Conservation (phyloP, 2,888 invertebrate genomes). For the Lepidonotus clava region DNA sequence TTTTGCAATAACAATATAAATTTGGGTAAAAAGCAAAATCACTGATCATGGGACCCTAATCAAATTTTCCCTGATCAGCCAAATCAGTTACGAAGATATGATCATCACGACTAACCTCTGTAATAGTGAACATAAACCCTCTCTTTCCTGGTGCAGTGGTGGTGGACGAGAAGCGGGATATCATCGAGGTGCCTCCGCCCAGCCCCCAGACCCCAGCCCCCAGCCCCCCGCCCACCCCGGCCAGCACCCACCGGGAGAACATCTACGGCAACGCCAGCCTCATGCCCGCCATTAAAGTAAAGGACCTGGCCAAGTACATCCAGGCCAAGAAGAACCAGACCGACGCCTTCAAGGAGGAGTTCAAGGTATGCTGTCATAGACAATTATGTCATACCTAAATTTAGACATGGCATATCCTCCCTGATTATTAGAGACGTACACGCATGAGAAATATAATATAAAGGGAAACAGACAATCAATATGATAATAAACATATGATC, state of each 20-base stretch:
- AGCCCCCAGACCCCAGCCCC: background rate
- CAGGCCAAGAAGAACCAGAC: slow-evolving; percentile 29
- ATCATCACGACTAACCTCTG: no score
- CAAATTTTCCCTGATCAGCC: no score
- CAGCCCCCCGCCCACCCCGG: background rate
- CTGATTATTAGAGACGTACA: background rate
- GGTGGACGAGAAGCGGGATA: background rate
- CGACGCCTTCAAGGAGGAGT: slow-evolving; percentile 41
- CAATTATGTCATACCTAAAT: background rate
- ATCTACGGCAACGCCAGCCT: no score
- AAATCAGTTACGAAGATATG: no score
- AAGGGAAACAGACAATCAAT: background rate
- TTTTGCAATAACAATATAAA: no score
- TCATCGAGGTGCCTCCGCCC: background rate
- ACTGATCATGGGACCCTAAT: no score
- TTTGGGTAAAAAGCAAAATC: no score
- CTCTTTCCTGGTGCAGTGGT: no score
- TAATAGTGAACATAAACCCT: no score
- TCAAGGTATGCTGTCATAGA: background rate
- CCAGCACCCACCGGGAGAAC: no score
- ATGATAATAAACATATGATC: background rate
- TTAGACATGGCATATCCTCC: background rate
- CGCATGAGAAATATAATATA: background rate
- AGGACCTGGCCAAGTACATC: slow-evolving; percentile 12
- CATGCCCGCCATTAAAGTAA: background rate